phyloP scores from a whole-genome alignment of 2,797 vertebrate genomes.

The Tapirus indicus region DNA sequence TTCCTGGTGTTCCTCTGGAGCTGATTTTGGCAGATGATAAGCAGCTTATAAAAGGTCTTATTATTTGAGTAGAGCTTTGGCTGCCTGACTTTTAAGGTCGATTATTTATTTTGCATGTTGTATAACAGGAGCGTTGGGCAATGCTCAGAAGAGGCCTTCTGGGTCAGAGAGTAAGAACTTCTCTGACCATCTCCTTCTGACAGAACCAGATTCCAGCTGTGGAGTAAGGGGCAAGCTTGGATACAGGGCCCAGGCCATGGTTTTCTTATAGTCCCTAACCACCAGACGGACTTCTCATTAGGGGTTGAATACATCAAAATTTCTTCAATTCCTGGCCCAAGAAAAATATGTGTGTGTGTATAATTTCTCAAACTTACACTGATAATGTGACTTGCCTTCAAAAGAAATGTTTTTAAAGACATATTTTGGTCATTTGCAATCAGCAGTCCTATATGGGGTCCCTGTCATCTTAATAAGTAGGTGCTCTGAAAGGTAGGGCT shows the following conservation, averaged over 20 bases:
- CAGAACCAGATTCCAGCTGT: slow-evolving; percentile 15
- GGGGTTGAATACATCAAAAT: neutral
- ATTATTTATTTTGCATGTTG: slow-evolving; percentile 81
- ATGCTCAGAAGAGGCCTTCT: slow-evolving; percentile 68
- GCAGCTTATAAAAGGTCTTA: slow-evolving; percentile 79
- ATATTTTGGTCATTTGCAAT: slow-evolving; percentile 48
- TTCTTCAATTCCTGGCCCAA: slow-evolving; percentile 39
- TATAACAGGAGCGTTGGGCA: slow-evolving; percentile 78
- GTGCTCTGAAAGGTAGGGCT: neutral
- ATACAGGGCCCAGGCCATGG: neutral
- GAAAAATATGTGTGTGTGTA: slow-evolving; percentile 50
- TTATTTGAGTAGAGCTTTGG: slow-evolving; percentile 79
- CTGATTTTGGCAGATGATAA: slow-evolving; percentile 82
- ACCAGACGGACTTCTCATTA: slow-evolving; percentile 33
- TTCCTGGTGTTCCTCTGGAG: slow-evolving; percentile 74
- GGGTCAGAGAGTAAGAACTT: slow-evolving; percentile 70
- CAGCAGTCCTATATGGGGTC: neutral
- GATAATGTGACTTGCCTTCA: slow-evolving; percentile 40
- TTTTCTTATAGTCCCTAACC: neutral
- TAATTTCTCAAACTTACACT: slow-evolving; percentile 24
- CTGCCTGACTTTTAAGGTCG: slow-evolving; percentile 81
- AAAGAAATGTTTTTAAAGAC: slow-evolving; percentile 57
- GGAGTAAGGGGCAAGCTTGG: neutral
- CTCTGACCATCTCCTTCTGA: slow-evolving; percentile 15
- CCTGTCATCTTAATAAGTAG: neutral